Evolutionary conservation across 2,113 vertebrate species (phyloP).

Genomic region (Caloenas nicobarica): DNA sequence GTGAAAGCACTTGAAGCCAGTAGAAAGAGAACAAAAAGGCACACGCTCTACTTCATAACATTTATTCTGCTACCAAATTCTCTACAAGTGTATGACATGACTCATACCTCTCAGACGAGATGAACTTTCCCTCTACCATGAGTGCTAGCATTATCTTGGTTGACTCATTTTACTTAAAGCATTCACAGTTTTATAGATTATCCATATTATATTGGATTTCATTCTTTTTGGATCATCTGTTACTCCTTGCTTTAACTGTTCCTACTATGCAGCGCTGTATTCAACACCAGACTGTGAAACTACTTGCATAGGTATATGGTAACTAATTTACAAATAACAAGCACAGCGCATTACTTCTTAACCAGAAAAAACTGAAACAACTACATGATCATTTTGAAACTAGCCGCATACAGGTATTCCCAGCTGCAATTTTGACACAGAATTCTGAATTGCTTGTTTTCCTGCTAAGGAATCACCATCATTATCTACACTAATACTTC

Average conservation of each 20-base stretch:
- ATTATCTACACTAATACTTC: not conserved
- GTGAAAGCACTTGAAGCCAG: not conserved
- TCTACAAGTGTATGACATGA: not conserved
- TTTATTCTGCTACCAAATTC: not conserved
- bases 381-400: not conserved
- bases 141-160: not conserved
- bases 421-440: not conserved
- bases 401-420: not conserved
- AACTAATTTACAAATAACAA: not conserved
- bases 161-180: not conserved
- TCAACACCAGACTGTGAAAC: not conserved
- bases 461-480: not conserved
- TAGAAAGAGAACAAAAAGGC: not conserved
- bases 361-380: not conserved
- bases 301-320: not conserved
- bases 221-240: not conserved
- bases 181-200: not conserved
- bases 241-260: not conserved
- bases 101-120: not conserved
- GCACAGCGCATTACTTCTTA: not conserved
- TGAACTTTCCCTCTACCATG: not conserved
- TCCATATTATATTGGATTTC: not conserved
- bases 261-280: not conserved
- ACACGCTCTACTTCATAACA: not conserved
- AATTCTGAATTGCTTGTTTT: not conserved